These are phyloP conservation scores for Sciaenops ocellatus DNA, from an alignment of 2,797 vertebrate genomes.

Conservation along the genomic window DNA sequence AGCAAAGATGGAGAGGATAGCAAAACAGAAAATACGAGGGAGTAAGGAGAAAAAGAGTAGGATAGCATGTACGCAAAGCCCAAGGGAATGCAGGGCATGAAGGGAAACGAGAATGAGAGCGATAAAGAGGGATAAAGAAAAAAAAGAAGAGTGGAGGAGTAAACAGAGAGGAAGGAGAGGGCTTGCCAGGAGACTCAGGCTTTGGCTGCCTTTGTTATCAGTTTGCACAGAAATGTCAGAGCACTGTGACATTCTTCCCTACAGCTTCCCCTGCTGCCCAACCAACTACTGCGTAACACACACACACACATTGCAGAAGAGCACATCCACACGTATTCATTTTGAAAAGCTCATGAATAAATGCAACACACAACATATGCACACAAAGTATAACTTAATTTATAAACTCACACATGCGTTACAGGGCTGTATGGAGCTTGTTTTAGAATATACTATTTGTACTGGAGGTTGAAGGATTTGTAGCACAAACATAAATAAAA, in stretches of 20 bases:
- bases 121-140: conserved; percentile 48
- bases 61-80: conserved; percentile 36
- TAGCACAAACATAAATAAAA: background rate
- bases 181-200: conserved; percentile 65
- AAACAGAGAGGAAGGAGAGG: conserved; percentile 63
- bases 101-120: conserved; percentile 40
- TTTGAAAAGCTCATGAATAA: background rate
- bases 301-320: conserved; percentile 4
- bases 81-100: conserved; percentile 25
- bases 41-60: background rate
- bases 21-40: conserved; percentile 16
- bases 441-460: background rate
- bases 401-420: background rate
- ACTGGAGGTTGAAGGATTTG: background rate
- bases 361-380: background rate
- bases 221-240: conserved; percentile 82
- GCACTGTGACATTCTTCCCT: conserved; percentile 74
- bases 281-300: conserved; percentile 43
- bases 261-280: conserved; percentile 73
- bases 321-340: background rate
- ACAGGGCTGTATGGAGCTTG: background rate
- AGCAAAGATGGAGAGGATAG: conserved; percentile 18
- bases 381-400: background rate
- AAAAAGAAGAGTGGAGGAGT: conserved; percentile 55
- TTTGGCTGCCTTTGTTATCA: conserved; percentile 79